Evolutionary conservation across 2,888 invertebrate species (phyloP), one percentile per base, ranked within the genome.

Genomic region (Noctuana brunneofusca): DNA sequence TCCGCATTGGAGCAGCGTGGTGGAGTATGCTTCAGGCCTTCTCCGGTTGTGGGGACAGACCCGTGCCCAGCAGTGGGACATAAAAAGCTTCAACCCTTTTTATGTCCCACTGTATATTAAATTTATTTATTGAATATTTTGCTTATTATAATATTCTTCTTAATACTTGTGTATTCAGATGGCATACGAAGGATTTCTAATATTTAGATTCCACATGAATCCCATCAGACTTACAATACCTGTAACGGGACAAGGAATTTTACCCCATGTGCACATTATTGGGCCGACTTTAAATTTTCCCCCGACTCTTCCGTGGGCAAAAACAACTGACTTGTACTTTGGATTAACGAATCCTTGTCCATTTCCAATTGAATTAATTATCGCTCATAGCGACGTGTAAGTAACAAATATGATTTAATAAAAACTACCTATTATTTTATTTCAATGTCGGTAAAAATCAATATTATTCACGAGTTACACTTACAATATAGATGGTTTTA

Each of bases 311-410:
- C 95, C 95, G 0, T 94, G 94, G 87, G 89, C 93, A 16, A 81
- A 86, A 46, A 91, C 92, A 2, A 91, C 92, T n/a, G 93, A 93
- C 54, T 87, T 92, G 65, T 92, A 86, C 66, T 92, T 96, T 64
- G 88, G 91, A 3, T 77, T 96, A 5, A 92, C 92, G 63, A 96
- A 96, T 78, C 92, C 92, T 0, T 94, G 94, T 65, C 79, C 88
- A 3, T 94, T 94, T 79, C 94, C 95, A 0, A 87, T 96, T 18
- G 95, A 96, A 80, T 86, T 95, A 53, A 94, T 94, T 74, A 93
- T 95, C 79, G 85, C 94, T 16, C 95, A 96, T 77, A 93, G 93
- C 74, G 95, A 96, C 76, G 76, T 83, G 94, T 94, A 85, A 89
- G 88, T 80, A 18, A 64, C 16, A 43, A 43, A 18, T 43, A 18